These are phyloP conservation scores for Trisateles emortualis DNA, from an alignment of 2,888 invertebrate genomes.

Conservation along the genomic window DNA sequence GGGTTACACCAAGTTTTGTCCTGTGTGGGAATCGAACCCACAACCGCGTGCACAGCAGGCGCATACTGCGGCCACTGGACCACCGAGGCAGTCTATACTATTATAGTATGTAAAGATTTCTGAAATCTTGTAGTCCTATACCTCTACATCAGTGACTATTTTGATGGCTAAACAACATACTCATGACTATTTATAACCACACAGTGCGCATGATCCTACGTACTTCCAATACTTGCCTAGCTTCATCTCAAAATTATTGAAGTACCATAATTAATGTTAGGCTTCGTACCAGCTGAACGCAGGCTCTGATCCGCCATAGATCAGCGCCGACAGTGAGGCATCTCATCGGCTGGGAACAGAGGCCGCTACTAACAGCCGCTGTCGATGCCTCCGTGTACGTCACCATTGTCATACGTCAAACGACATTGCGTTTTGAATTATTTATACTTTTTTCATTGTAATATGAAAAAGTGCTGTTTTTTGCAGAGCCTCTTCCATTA, in stretches of 20 bases:
- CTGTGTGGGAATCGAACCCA: too few relatives aligned
- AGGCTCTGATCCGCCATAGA: conserved; percentile 52
- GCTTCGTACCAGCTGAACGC: conserved; percentile 1
- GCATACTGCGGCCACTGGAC: too few relatives aligned
- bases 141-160: too few relatives aligned
- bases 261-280: conserved; percentile 14
- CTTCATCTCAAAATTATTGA: conserved; percentile 15
- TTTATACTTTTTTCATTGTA: too few relatives aligned
- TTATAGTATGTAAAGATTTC: too few relatives aligned
- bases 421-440: neutral
- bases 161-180: too few relatives aligned
- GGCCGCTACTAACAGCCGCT: conserved; percentile 50
- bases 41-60: too few relatives aligned
- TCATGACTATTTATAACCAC: neutral
- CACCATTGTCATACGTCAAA: conserved; percentile 28
- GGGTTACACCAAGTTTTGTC: too few relatives aligned
- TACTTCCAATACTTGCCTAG: conserved; percentile 1
- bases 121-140: too few relatives aligned
- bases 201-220: neutral
- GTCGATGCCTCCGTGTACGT: conserved; percentile 31
- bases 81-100: too few relatives aligned
- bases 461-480: too few relatives aligned
- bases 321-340: conserved; percentile 55
- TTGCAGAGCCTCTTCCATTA: too few relatives aligned
- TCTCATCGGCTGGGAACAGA: conserved; percentile 46